phyloP scores from a whole-genome alignment of 2,888 invertebrate species.

The Aethes cnicana region DNA sequence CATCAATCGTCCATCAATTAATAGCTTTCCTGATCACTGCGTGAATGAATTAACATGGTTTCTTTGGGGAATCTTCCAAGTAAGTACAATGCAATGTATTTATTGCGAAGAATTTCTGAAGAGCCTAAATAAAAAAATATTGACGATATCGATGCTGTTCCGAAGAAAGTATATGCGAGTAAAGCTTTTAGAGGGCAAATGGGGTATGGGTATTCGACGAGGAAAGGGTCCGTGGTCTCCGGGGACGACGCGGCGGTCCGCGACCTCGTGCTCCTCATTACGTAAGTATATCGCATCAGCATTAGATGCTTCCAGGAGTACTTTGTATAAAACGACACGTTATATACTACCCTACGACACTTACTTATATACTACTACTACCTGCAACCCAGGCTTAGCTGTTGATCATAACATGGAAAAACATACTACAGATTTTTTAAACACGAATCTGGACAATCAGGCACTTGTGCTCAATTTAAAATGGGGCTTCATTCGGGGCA shows the following conservation, averaged over 20 bases:
- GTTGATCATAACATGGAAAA: too few species aligned
- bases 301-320: constrained; percentile 19
- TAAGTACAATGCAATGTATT: background rate
- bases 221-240: constrained; percentile 50
- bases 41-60: constrained; percentile 39
- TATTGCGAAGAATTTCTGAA: constrained; percentile 38
- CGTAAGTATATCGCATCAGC: constrained; percentile 41
- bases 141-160: constrained; percentile 45
- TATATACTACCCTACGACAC: too few species aligned
- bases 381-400: too few species aligned
- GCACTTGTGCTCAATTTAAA: too few species aligned
- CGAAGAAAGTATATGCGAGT: constrained; percentile 35
- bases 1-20: constrained; percentile 48
- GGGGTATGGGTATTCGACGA: constrained; percentile 49
- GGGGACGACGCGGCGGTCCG: constrained; percentile 41
- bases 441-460: too few species aligned
- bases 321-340: constrained; percentile 4
- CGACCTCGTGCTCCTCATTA: constrained; percentile 46
- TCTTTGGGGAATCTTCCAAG: background rate
- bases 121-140: constrained; percentile 40
- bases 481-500: too few species aligned
- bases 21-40: constrained; percentile 39
- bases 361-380: too few species aligned
- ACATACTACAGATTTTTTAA: too few species aligned
- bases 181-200: constrained; percentile 52